phyloP scores from a whole-genome alignment of 2,113 vertebrate genomes.

The Isurus oxyrinchus region DNA sequence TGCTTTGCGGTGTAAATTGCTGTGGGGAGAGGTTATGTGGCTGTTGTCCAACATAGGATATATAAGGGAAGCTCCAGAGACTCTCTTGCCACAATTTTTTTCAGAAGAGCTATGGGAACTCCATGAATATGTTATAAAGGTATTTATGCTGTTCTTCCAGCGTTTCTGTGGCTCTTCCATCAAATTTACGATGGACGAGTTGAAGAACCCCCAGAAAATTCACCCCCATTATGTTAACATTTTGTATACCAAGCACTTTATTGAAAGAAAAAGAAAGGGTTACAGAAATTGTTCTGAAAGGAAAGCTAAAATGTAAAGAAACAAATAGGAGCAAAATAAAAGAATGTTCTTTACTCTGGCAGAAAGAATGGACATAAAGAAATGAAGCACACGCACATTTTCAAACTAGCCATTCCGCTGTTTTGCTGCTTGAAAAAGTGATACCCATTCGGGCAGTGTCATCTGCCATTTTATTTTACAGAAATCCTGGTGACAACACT shows the following conservation, averaged over 20 bases:
- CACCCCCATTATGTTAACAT: not conserved
- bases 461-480: too few species aligned
- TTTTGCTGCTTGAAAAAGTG: not conserved
- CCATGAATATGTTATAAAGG: not conserved
- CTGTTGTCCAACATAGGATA: not conserved
- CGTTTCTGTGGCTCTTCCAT: not conserved
- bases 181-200: not conserved
- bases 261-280: not conserved
- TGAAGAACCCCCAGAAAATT: not conserved
- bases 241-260: not conserved
- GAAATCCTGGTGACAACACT: not conserved
- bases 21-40: not conserved
- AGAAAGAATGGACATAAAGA: not conserved
- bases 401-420: not conserved
- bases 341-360: not conserved
- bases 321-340: not conserved
- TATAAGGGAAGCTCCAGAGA: not conserved
- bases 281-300: not conserved
- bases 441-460: not conserved
- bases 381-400: not conserved
- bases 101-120: not conserved
- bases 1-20: not conserved
- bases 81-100: not conserved
- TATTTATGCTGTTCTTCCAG: not conserved
- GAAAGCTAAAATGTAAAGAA: not conserved